A percentile compares a stretch with the other conserved stretches of the same genome.
These are phyloP conservation scores for Xiphorhynchus elegans DNA, from an alignment of 2,113 vertebrate species.

Conservation along the genomic window DNA sequence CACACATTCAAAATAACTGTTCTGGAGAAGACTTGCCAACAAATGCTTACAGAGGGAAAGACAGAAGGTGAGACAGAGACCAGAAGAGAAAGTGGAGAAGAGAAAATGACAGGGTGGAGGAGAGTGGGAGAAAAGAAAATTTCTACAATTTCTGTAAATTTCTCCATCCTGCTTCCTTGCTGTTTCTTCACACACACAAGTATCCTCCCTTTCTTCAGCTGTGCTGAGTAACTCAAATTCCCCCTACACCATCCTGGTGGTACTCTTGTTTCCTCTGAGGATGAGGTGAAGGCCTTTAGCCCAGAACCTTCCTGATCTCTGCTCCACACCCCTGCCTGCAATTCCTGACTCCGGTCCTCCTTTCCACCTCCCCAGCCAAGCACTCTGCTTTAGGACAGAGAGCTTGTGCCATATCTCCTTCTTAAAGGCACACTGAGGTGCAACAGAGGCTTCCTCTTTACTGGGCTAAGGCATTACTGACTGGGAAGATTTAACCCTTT, in stretches of 20 bases:
- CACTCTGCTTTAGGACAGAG: neutral
- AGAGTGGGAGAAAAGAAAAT: neutral
- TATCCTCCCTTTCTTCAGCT: neutral
- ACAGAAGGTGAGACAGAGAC: neutral
- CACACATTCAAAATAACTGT: slow-evolving; percentile 8
- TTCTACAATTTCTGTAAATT: neutral
- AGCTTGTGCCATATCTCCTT: neutral
- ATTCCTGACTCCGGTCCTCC: neutral
- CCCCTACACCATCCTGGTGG: neutral
- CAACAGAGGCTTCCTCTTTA: neutral
- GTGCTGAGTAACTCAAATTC: rapidly evolving
- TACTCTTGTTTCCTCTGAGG: neutral
- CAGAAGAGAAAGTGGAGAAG: neutral
- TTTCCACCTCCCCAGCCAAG: neutral
- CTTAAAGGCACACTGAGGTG: neutral
- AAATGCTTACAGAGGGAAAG: slow-evolving; percentile 4
- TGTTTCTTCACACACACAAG: neutral
- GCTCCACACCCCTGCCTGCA: neutral
- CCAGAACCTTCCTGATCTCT: neutral
- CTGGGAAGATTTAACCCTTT: neutral
- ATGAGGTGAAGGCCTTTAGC: neutral
- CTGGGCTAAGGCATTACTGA: neutral
- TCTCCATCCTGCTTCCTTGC: neutral
- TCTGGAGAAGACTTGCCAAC: slow-evolving; percentile 17
- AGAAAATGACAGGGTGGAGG: neutral